Evolutionary conservation across 2,888 invertebrate species (phyloP).

Genomic region (Torymus auratus): DNA sequence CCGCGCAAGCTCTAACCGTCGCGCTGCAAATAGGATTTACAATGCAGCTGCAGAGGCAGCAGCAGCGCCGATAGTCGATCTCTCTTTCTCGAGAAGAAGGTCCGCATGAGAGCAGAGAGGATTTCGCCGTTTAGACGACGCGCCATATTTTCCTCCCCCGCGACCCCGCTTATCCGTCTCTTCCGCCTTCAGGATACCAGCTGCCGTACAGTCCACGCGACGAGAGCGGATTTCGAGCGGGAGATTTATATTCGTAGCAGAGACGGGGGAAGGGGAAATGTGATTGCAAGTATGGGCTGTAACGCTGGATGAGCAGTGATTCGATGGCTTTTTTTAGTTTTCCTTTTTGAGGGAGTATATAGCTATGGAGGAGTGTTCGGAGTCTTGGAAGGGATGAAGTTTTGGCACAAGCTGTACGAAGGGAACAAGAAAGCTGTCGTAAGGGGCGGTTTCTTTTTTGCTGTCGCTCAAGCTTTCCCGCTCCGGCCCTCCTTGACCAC

Average conservation of each 20-base stretch:
- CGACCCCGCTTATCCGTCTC: background rate
- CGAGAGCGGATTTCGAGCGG: slow-evolving; percentile 8
- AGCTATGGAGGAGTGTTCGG: too few relatives aligned
- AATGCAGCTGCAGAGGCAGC: slow-evolving; percentile 5
- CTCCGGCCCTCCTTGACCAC: too few relatives aligned
- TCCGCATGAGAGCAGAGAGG: background rate
- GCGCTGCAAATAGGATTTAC: slow-evolving; percentile 40
- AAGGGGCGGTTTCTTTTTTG: too few relatives aligned
- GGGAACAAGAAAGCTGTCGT: too few relatives aligned
- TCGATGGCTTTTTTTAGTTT: too few relatives aligned
- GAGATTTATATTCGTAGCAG: background rate
- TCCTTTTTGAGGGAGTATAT: too few relatives aligned
- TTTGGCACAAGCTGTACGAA: too few relatives aligned
- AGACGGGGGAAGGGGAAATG: too few relatives aligned
- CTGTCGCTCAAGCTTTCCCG: too few relatives aligned
- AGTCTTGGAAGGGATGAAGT: too few relatives aligned
- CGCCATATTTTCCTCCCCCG: background rate
- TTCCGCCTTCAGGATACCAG: background rate
- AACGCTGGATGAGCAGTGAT: too few relatives aligned
- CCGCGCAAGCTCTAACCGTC: background rate
- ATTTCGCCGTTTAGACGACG: slow-evolving; percentile 7
- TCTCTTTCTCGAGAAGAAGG: slow-evolving; percentile 10
- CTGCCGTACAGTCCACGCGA: background rate
- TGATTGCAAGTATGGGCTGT: too few relatives aligned
- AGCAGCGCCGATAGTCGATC: slow-evolving; percentile 12